phyloP scores from a whole-genome alignment of 1,140 invertebrate species.

The Sipha flava region DNA sequence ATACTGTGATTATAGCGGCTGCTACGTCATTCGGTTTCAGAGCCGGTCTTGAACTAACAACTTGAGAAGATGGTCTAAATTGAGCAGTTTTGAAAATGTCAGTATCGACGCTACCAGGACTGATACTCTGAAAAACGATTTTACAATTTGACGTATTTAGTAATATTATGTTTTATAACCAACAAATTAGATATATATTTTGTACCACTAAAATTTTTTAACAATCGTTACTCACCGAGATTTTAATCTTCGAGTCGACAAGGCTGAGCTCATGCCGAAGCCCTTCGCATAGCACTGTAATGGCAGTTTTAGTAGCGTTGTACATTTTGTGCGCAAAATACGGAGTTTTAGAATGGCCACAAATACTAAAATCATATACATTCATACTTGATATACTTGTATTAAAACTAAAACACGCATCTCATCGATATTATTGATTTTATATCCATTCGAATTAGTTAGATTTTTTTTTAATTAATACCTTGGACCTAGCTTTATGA shows the following conservation, averaged over 20 bases:
- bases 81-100: slow-evolving; percentile 41
- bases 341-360: slow-evolving; percentile 39
- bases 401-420: too few species aligned
- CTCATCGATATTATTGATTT: too few species aligned
- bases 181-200: too few species aligned
- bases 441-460: too few species aligned
- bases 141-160: too few species aligned
- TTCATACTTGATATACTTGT: too few species aligned
- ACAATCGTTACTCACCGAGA: slow-evolving; percentile 51
- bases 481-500: too few species aligned
- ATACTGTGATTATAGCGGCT: slow-evolving; percentile 34
- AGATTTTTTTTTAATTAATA: too few species aligned
- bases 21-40: slow-evolving; percentile 35
- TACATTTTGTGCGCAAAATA: slow-evolving; percentile 47
- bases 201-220: too few species aligned
- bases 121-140: slow-evolving; percentile 48
- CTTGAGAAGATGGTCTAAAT: neutral
- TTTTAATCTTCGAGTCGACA: slow-evolving; percentile 49
- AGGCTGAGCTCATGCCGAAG: slow-evolving; percentile 51
- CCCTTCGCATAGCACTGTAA: slow-evolving; percentile 52
- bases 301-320: slow-evolving; percentile 52
- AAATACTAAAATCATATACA: slow-evolving; percentile 39
- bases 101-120: slow-evolving; percentile 52
- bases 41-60: slow-evolving; percentile 24
- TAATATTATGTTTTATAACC: neutral